Percentiles rank a stretch among this genome's conserved stretches.
phyloP scores from a whole-genome alignment of 2,888 invertebrate genomes.

The Pyrocoelia pectoralis region DNA sequence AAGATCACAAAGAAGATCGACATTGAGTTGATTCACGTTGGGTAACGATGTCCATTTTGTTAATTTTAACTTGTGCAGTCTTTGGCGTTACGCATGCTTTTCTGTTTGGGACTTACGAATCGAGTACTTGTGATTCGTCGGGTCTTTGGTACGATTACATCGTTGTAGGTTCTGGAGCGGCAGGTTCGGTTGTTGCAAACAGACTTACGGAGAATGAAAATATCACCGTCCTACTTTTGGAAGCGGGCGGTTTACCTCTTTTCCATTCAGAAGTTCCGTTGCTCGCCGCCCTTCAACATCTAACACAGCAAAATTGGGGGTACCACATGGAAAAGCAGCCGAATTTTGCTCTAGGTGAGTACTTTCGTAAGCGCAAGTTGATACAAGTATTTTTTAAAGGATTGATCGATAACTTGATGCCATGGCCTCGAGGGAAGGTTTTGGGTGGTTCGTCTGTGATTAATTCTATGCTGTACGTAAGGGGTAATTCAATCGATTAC shows the following conservation, averaged over 20 bases:
- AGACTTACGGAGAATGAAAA: constrained; percentile 70
- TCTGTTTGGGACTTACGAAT: too few relatives aligned
- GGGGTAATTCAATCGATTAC: constrained; percentile 73
- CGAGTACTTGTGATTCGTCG: too few relatives aligned
- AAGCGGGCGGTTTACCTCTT: constrained; percentile 67
- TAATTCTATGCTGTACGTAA: constrained; percentile 62
- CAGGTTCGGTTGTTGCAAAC: constrained; percentile 75
- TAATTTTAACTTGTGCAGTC: too few relatives aligned
- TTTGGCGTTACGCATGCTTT: too few relatives aligned
- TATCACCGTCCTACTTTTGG: constrained; percentile 70
- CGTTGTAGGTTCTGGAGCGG: constrained; percentile 74
- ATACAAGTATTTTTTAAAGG: too few relatives aligned
- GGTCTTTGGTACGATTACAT: constrained; percentile 78
- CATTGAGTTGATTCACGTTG: too few relatives aligned
- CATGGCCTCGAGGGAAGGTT: constrained; percentile 61
- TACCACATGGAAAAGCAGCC: constrained; percentile 67
- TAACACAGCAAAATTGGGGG: constrained; percentile 68
- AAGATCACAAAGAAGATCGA: too few relatives aligned
- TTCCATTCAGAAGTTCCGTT: constrained; percentile 64
- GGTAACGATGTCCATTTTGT: too few relatives aligned
- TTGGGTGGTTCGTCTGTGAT: constrained; percentile 62
- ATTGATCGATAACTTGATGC: too few relatives aligned
- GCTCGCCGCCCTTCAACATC: constrained; percentile 63
- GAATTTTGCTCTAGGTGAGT: constrained; percentile 61
- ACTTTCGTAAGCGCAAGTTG: too few relatives aligned